Percentiles rank a stretch among this genome's conserved stretches.
These are phyloP conservation scores for Oreochromis grahami DNA, from an alignment of 2,797 vertebrate species.

Conservation along the genomic window DNA sequence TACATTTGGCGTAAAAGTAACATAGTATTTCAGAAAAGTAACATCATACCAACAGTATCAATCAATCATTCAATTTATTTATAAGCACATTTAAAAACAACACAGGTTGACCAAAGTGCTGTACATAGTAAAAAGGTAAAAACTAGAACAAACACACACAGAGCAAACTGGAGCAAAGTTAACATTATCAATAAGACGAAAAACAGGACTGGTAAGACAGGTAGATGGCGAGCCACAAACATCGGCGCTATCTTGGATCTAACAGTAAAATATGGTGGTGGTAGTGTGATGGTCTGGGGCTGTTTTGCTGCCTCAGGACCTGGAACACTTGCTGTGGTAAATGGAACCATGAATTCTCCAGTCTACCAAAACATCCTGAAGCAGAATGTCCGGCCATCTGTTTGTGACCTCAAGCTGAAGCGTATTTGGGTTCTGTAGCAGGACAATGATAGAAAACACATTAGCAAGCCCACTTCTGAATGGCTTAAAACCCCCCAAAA, in stretches of 20 bases:
- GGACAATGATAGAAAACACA: neutral
- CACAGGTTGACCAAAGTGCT: neutral
- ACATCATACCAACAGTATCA: neutral
- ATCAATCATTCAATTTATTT: neutral
- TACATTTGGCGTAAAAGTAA: neutral
- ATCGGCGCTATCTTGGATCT: neutral
- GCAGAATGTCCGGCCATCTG: neutral
- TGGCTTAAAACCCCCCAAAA: fast-evolving
- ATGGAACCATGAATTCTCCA: neutral
- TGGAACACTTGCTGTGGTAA: neutral
- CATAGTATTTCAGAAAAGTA: neutral
- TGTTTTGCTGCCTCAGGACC: neutral
- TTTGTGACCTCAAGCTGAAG: neutral
- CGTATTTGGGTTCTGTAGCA: neutral
- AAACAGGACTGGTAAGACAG: neutral
- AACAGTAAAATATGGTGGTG: neutral
- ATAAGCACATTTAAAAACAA: neutral
- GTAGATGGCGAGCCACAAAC: neutral
- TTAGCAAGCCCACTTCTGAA: neutral
- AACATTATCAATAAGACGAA: neutral
- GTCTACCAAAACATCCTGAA: neutral
- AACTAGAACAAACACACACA: neutral
- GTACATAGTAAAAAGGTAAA: neutral
- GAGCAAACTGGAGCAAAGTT: neutral
- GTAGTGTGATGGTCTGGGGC: neutral